phyloP scores from a whole-genome alignment of 2,797 vertebrate species.

The Anolis apletophallus region DNA sequence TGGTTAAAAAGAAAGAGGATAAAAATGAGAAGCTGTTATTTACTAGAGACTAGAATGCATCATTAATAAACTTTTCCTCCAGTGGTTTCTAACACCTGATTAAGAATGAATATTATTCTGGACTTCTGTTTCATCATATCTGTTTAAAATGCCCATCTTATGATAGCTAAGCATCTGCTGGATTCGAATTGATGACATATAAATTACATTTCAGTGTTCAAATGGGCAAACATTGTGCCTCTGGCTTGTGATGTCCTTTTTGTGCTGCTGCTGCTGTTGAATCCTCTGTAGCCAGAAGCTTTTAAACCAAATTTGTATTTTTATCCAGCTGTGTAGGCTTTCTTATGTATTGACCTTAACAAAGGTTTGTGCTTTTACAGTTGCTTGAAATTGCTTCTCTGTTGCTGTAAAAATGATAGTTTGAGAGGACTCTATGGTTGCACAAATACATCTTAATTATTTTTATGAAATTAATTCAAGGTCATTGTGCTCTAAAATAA shows the following conservation, averaged over 20 bases:
- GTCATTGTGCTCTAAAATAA: neutral
- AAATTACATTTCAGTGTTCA: neutral
- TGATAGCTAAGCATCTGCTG: neutral
- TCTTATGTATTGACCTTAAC: neutral
- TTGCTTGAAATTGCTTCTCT: neutral
- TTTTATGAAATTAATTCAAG: neutral
- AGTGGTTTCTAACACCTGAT: neutral
- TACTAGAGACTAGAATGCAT: neutral
- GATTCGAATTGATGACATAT: neutral
- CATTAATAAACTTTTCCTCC: neutral
- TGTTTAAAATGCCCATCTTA: neutral
- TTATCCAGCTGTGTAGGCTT: neutral
- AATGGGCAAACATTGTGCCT: neutral
- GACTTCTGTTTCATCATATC: neutral
- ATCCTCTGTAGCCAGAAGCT: neutral
- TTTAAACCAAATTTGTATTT: neutral
- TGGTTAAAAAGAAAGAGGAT: neutral
- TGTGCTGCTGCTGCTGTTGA: neutral
- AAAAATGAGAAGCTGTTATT: neutral
- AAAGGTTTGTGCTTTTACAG: slow-evolving; percentile 1
- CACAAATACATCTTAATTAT: neutral
- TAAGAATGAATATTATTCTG: neutral
- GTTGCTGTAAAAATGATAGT: neutral
- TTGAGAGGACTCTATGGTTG: neutral
- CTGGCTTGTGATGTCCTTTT: neutral